Evolutionary conservation across 2,888 invertebrate genomes (phyloP).

Genomic region (Amiota mariae): DNA sequence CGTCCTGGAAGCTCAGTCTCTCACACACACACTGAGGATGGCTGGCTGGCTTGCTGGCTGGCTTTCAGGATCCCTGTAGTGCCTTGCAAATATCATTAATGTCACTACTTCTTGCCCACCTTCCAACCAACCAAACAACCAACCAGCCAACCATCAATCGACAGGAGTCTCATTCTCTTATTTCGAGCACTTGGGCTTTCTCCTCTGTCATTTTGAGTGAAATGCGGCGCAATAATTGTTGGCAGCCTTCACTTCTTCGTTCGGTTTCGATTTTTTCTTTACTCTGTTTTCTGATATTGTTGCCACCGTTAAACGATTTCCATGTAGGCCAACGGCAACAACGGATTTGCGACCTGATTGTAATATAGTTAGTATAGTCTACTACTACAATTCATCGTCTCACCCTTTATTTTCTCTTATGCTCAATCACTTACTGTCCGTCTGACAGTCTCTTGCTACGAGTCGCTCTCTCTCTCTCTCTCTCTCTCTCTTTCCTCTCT

Average conservation of each 20-base stretch:
- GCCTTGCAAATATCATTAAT: constrained; percentile 29
- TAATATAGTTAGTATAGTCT: constrained; percentile 16
- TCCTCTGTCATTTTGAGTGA: constrained; percentile 49
- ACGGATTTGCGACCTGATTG: constrained; percentile 24
- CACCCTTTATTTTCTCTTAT: constrained; percentile 22
- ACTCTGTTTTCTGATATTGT: constrained; percentile 10
- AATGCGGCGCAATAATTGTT: constrained; percentile 50
- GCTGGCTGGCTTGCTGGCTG: background rate
- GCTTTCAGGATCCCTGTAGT: background rate
- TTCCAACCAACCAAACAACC: too few species aligned
- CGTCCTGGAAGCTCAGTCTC: constrained; percentile 7
- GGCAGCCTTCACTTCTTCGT: constrained; percentile 41
- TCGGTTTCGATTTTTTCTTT: constrained; percentile 15
- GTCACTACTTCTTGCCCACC: background rate
- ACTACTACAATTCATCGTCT: constrained; percentile 1
- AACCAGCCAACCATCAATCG: background rate
- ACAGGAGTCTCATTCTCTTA: background rate
- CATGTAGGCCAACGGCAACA: constrained; percentile 29
- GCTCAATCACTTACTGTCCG: constrained; percentile 19
- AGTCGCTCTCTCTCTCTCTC: background rate
- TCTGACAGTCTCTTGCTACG: background rate
- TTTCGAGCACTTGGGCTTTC: background rate
- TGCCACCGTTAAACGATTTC: background rate
- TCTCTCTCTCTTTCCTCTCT: too few species aligned
- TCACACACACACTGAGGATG: constrained; percentile 20